Percentiles rank a stretch among this genome's conserved stretches.
phyloP scores from a whole-genome alignment of 2,888 invertebrate genomes.

The Mythimna impura region DNA sequence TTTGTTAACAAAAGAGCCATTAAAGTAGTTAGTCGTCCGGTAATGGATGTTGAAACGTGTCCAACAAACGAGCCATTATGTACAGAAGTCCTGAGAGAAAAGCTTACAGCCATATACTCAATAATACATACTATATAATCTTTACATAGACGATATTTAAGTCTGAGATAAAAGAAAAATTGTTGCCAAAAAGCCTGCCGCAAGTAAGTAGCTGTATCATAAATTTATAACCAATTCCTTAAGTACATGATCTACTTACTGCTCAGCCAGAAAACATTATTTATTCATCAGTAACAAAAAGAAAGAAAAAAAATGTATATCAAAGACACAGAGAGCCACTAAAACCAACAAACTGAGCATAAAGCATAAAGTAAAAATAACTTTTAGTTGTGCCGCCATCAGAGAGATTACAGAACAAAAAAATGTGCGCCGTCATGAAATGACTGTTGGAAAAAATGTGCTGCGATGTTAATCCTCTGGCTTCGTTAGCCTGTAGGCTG shows the following conservation, averaged over 20 bases:
- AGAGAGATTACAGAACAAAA: conserved; percentile 71
- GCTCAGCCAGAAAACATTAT: conserved; percentile 34
- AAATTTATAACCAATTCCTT: conserved; percentile 53
- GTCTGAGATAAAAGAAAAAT: conserved; percentile 18
- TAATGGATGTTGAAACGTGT: conserved; percentile 61
- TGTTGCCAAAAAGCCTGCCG: conserved; percentile 13
- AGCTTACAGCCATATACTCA: conserved; percentile 23
- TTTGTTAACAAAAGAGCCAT: conserved; percentile 62
- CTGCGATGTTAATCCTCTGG: conserved; percentile 66
- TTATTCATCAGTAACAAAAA: conserved; percentile 46
- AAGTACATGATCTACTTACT: conserved; percentile 41
- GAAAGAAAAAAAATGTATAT: conserved; percentile 27
- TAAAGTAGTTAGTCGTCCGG: conserved; percentile 61
- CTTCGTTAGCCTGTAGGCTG: conserved; percentile 54
- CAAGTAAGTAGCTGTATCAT: conserved; percentile 29
- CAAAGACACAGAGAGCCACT: conserved; percentile 51
- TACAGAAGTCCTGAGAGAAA: conserved; percentile 44
- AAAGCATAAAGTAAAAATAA: conserved; percentile 60
- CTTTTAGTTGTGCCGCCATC: conserved; percentile 70
- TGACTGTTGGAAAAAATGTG: conserved; percentile 56
- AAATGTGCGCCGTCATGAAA: conserved; percentile 62
- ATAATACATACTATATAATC: conserved; percentile 36
- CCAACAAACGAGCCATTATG: conserved; percentile 57
- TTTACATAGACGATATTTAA: conserved; percentile 17
- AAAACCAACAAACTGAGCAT: conserved; percentile 52